A percentile compares a stretch with the other conserved stretches of the same genome.
phyloP scores from a whole-genome alignment of 2,113 vertebrate species.

The Microcebus jonahi region DNA sequence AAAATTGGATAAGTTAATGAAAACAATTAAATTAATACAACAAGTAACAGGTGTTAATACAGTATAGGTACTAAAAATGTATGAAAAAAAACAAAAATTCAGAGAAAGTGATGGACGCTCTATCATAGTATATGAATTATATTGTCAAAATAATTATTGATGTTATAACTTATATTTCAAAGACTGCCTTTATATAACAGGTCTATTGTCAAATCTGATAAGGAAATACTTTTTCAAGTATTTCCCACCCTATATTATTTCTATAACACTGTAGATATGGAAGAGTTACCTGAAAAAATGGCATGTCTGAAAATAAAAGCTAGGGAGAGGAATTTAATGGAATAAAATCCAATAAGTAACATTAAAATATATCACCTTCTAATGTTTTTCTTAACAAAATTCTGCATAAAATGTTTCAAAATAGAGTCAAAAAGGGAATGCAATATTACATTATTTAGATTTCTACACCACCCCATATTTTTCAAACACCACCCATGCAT shows the following conservation, averaged over 20 bases:
- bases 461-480: background rate
- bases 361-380: background rate
- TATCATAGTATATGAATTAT: background rate
- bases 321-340: background rate
- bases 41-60: slow-evolving; percentile 59
- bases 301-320: background rate
- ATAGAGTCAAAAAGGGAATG: background rate
- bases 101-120: background rate
- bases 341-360: background rate
- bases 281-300: slow-evolving; percentile 51
- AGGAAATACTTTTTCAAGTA: slow-evolving; percentile 46
- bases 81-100: background rate
- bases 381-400: background rate
- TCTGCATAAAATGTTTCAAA: background rate
- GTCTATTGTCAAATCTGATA: slow-evolving; percentile 8
- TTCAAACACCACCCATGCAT: background rate
- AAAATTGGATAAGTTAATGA: slow-evolving; percentile 62
- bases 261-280: slow-evolving; percentile 53
- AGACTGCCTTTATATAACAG: slow-evolving; percentile 19
- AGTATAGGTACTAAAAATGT: slow-evolving; percentile 17
- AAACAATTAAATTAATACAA: slow-evolving; percentile 73
- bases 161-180: slow-evolving; percentile 47
- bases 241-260: slow-evolving; percentile 45
- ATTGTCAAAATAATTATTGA: slow-evolving; percentile 28
- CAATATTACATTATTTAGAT: slow-evolving; percentile 10